A percentile compares a stretch with the other conserved stretches of the same genome.
Conservation (phyloP, 2,797 vertebrate species). For the Pitangus sulphuratus region DNA sequence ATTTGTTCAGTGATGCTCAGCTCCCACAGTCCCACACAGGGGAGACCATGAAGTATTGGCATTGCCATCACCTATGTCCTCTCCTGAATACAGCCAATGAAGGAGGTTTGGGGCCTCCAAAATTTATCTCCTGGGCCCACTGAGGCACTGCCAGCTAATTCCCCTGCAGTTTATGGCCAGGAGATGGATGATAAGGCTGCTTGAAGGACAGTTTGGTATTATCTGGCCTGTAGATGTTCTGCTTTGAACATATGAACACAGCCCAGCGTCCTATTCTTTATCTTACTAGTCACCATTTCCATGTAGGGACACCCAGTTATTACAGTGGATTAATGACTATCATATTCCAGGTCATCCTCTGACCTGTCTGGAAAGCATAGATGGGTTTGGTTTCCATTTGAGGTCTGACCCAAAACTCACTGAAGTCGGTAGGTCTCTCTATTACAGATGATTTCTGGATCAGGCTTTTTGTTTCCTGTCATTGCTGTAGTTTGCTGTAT, state of each 20-base stretch:
- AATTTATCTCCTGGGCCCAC: rapidly evolving
- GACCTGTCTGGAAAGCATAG: neutral
- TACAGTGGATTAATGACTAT: conserved; percentile 7
- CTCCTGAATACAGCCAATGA: neutral
- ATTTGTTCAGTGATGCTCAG: neutral
- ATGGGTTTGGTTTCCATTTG: neutral
- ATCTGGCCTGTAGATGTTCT: neutral
- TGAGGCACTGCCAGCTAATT: neutral
- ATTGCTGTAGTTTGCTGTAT: neutral
- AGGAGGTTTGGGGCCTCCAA: neutral
- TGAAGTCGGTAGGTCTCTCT: neutral
- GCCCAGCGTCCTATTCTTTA: neutral
- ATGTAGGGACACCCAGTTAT: neutral
- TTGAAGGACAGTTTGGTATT: neutral
- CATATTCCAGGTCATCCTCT: neutral
- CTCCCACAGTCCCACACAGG: rapidly evolving
- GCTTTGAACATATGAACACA: neutral
- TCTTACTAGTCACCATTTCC: neutral
- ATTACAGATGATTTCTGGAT: neutral
- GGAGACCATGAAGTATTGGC: rapidly evolving
- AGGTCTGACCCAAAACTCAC: neutral
- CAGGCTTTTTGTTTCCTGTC: neutral
- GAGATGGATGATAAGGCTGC: neutral
- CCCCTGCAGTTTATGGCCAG: neutral
- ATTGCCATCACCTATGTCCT: neutral